These are phyloP conservation scores for Listrodromus nycthemerus DNA, from an alignment of 2,888 invertebrate genomes.

Conservation along the genomic window DNA sequence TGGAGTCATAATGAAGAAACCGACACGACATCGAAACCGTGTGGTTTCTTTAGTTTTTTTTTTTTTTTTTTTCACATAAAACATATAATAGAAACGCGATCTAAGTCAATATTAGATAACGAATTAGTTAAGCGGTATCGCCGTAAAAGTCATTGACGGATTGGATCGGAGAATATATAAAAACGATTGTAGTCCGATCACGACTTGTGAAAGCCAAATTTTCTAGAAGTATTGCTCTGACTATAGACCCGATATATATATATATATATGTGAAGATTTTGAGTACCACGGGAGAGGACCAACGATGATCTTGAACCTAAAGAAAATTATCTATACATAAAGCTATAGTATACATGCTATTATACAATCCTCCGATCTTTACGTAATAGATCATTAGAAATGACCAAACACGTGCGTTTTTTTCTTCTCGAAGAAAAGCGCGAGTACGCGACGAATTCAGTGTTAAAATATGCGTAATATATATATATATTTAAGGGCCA, in stretches of 20 bases:
- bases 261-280: constrained; percentile 39
- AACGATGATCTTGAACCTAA: constrained; percentile 49
- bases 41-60: constrained; percentile 23
- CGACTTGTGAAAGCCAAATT: constrained; percentile 60
- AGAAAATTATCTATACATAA: constrained; percentile 8
- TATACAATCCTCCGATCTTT: constrained; percentile 39
- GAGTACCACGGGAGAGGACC: constrained; percentile 48
- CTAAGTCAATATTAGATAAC: constrained; percentile 69
- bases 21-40: constrained; percentile 30
- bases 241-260: constrained; percentile 31
- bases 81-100: constrained; percentile 56
- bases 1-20: constrained; percentile 85
- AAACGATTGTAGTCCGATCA: constrained; percentile 16
- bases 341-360: constrained; percentile 8
- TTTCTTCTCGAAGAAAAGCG: constrained; percentile 9
- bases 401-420: constrained; percentile 47
- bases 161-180: neutral
- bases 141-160: constrained; percentile 37
- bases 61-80: constrained; percentile 28
- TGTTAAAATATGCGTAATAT: constrained; percentile 41
- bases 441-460: constrained; percentile 33
- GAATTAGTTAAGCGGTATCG: constrained; percentile 54
- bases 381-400: constrained; percentile 39
- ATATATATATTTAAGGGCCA: constrained; percentile 36
- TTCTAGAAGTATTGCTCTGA: constrained; percentile 52